Base-by-base conservation (phyloP, 2,888 invertebrate genomes). In the Lasioglossum vierecki region DNA sequence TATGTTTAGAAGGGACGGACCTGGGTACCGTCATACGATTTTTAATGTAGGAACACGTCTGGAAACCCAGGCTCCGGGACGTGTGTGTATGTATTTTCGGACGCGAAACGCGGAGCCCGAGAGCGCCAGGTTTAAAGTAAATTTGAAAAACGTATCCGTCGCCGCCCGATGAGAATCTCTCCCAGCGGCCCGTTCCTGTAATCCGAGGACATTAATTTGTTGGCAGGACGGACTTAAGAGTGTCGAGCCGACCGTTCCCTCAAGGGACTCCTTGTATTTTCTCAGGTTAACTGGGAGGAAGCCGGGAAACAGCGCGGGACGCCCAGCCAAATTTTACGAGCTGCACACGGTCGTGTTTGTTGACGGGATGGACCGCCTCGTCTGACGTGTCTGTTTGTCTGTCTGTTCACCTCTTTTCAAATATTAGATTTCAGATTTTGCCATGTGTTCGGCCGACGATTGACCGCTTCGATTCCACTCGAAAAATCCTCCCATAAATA, bases 151-250 rank as follows among this genome's bases (percentile, higher is more conserved):
- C 80, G 83, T 81, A 84, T 82, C 79, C 88, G 82, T 75, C 84
- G 76, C 72, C n/a, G 82, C 57, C 72, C 79, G 88, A 84, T 84
- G 89, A 87, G 87, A 91, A 91, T 90, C 86, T 91, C 83, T 91
- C 90, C 91, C 90, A 88, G 79, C 74, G 90, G 91, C 80, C 89
- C 88, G 87, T 83, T 91, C 87, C 90, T 87, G 89, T 92, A 91
- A 91, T 91, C 91, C 90, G 86, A 85, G 89, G 87, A 90, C 92
- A 92, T 91, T 90, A 91, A 92, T 92, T 92, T 90, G 91, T 89
- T 86, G 90, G 78, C 89, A 89, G 83, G 88, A 86, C 88, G 88
- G 84, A 86, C 90, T 90, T 89, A 88, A 88, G 90, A 90, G 80
- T 81, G 88, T 82, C 88, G 89, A 87, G 81, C 88, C 60, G 84